Conservation (phyloP, 2,113 vertebrate species). For the Daboia siamensis region DNA sequence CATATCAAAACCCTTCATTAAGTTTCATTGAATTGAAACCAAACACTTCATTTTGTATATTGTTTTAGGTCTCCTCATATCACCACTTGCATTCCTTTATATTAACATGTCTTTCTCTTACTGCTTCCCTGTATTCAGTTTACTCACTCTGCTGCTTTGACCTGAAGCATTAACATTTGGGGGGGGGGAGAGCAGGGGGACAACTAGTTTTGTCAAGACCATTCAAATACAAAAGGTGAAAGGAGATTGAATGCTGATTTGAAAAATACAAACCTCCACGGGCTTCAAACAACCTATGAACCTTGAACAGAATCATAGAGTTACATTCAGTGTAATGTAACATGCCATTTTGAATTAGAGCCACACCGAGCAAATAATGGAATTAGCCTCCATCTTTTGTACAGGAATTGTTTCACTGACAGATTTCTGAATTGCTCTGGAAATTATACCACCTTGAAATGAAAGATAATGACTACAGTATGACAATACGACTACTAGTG, state of each 20-base stretch:
- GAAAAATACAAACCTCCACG: conserved; percentile 51
- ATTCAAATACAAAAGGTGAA: conserved; percentile 45
- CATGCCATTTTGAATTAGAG: conserved; percentile 56
- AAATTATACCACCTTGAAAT: neutral
- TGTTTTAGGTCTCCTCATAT: conserved; percentile 49
- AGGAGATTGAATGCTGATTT: conserved; percentile 58
- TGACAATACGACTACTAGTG: neutral
- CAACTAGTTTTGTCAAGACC: conserved; percentile 17
- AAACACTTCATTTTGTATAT: conserved; percentile 65
- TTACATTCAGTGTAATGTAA: conserved; percentile 43
- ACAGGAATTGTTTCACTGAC: conserved; percentile 29
- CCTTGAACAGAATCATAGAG: conserved; percentile 33
- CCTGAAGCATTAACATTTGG: neutral
- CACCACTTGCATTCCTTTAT: conserved; percentile 40
- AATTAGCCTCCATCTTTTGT: conserved; percentile 39
- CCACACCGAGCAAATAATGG: conserved; percentile 39
- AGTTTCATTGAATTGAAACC: conserved; percentile 59
- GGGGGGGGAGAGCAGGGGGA: neutral
- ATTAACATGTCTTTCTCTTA: conserved; percentile 37
- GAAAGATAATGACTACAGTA: neutral
- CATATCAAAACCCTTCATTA: conserved; percentile 67
- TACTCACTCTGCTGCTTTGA: conserved; percentile 25
- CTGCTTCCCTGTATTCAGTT: conserved; percentile 16
- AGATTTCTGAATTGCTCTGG: neutral
- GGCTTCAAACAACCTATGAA: conserved; percentile 38